Conservation (phyloP, 2,888 invertebrate species). For the Nemotelus pantherinus region DNA sequence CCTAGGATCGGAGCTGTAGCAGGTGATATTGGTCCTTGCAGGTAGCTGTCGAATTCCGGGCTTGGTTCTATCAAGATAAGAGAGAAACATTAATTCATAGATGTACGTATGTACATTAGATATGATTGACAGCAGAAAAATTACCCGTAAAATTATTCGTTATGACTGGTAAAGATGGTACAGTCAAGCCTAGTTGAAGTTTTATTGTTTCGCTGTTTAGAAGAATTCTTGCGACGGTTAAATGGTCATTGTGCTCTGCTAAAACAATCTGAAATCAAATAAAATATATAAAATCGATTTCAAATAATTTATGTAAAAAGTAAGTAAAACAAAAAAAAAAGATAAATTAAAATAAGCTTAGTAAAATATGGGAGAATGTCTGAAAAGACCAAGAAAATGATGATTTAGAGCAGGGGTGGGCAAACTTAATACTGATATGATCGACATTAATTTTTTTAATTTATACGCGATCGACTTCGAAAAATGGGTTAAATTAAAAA, state of each 20-base stretch:
- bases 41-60: conserved; percentile 75
- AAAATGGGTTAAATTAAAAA: too few species aligned
- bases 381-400: too few species aligned
- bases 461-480: too few species aligned
- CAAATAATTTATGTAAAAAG: too few species aligned
- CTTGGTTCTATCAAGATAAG: conserved; percentile 70
- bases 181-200: conserved; percentile 77
- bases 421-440: too few species aligned
- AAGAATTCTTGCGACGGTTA: conserved; percentile 85
- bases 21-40: conserved; percentile 66
- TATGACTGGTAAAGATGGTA: conserved; percentile 75
- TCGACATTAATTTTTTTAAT: too few species aligned
- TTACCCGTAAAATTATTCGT: conserved; percentile 82
- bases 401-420: too few species aligned
- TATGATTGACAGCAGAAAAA: conserved; percentile 50
- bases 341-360: too few species aligned
- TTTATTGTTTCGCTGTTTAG: conserved; percentile 83
- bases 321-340: too few species aligned
- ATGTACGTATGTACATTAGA: neutral
- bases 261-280: conserved; percentile 71
- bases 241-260: conserved; percentile 88
- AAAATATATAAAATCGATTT: neutral
- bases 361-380: too few species aligned
- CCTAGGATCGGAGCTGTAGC: conserved; percentile 24
- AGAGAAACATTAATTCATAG: neutral